Evolutionary conservation across 2,888 invertebrate genomes (phyloP), one percentile per base, ranked within the genome.

Genomic region (Pterostichus niger): DNA sequence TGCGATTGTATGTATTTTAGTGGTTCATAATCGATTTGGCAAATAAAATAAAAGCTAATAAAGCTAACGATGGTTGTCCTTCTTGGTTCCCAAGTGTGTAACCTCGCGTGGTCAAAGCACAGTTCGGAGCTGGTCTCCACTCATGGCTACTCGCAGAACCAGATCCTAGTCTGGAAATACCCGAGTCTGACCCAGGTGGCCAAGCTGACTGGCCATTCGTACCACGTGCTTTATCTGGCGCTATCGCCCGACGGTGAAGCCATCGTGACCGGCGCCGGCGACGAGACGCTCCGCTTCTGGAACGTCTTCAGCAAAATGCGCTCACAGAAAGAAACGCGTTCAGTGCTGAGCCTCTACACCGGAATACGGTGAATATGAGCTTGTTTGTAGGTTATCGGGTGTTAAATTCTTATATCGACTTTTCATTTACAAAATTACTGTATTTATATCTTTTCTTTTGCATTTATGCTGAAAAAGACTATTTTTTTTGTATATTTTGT

Each of bases 141-240:
- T 0, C 99, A 99, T 90, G 99, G 99, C 11, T 99, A 99, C 90
- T 98, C 98, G 17, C 99, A 99, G 91, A 99, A 99, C 90, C 99
- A 99, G 91, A 99, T 99, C 85, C 92, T 99, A 49, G 98, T 99
- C 3, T 99, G 99, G 99, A 99, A 99, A 89, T 99, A 99, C 90
- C 99, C 99, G 0, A 97, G 97, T 84, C 91, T 99, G 85, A 97
- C 97, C 24, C 98, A 98, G 91, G 98, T 99, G 84, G 99, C 99
- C 61, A 99, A 99, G 89, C 91, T 99, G 85, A 98, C 98, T 0
- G 99, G 99, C 0, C 99, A 99, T 89, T 97, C 98, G 33, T 98
- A 97, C 90, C 92, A 99, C 85, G 99, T 99, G 2, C 91, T 99
- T 0, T 99, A 99, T 90, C 91, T 99, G 86, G 99, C 99, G 0